Evolutionary conservation across 92 coral and sea anemone species (phyloP).

Genomic region (Isaurus tuberculatus): DNA sequence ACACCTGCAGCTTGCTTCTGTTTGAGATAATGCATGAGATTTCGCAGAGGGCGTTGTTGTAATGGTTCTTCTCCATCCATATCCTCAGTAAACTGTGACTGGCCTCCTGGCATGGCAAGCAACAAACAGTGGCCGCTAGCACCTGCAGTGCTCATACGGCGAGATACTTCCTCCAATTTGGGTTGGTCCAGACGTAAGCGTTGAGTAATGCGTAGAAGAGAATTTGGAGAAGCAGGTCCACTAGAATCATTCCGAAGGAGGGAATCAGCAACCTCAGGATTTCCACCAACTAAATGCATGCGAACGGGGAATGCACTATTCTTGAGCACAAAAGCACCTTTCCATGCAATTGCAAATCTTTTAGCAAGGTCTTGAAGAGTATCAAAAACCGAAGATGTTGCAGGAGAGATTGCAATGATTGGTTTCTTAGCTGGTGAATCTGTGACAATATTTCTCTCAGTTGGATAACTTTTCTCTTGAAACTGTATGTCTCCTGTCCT

Average conservation of each 20-base stretch:
- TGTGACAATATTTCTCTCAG: slow-evolving; percentile 63
- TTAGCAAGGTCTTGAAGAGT: slow-evolving; percentile 99
- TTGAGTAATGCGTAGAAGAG: slow-evolving; percentile 93
- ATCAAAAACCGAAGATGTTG: slow-evolving; percentile 73
- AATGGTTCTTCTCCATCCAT: slow-evolving; percentile 80
- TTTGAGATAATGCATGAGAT: slow-evolving; percentile 98
- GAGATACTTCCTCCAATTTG: slow-evolving; percentile 98
- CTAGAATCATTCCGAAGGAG: slow-evolving; percentile 90
- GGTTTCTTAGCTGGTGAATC: slow-evolving; percentile 77
- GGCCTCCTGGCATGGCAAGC: slow-evolving; percentile 99
- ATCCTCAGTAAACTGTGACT: slow-evolving; percentile 83
- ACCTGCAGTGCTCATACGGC: slow-evolving; percentile 97
- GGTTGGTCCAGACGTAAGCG: slow-evolving; percentile 99
- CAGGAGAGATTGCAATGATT: slow-evolving; percentile 55
- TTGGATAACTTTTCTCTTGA: slow-evolving; percentile 64
- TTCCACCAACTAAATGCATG: slow-evolving; percentile 99
- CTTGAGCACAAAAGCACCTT: slow-evolving; percentile 96
- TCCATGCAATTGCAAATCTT: slow-evolving; percentile 99
- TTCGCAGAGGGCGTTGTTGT: slow-evolving; percentile 98
- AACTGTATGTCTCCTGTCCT: slow-evolving; percentile 64
- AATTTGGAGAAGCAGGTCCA: slow-evolving; percentile 73
- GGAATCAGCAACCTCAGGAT: slow-evolving; percentile 98
- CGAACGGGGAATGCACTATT: slow-evolving; percentile 99
- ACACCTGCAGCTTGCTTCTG: slow-evolving; percentile 99
- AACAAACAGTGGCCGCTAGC: slow-evolving; percentile 98